Conservation (phyloP, 2,113 vertebrate species). For the Rhinopomastus cyanomelas region DNA sequence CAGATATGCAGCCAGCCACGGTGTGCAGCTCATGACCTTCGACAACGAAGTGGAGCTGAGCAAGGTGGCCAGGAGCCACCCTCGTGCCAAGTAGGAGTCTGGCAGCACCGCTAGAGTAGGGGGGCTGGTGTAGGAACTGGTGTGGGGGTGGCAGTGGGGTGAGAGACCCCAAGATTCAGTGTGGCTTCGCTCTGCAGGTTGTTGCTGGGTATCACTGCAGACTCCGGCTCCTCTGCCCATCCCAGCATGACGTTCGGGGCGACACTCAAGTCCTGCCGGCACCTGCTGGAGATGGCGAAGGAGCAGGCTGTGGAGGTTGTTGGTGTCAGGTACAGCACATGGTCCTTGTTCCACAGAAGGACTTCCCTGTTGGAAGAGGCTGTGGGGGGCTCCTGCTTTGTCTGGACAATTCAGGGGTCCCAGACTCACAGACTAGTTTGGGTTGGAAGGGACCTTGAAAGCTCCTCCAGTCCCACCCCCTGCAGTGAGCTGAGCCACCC, state of each 20-base stretch:
- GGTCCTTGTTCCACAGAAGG: not conserved
- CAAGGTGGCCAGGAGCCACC: slow-evolving; percentile 77
- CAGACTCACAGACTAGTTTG: not conserved
- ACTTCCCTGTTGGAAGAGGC: fast-evolving
- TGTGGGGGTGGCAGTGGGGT: not conserved
- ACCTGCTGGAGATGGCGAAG: slow-evolving; percentile 75
- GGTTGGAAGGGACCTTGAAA: not conserved
- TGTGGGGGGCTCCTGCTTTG: not conserved
- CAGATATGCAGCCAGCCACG: slow-evolving; percentile 68
- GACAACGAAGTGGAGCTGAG: slow-evolving; percentile 80
- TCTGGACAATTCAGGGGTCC: fast-evolving
- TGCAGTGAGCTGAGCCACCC: not conserved
- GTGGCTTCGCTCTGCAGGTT: slow-evolving; percentile 62
- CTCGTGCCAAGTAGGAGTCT: slow-evolving; percentile 69
- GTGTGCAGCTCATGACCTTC: slow-evolving; percentile 76
- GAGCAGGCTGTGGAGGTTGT: slow-evolving; percentile 74
- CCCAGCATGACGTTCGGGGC: slow-evolving; percentile 70
- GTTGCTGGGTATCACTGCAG: slow-evolving; percentile 72
- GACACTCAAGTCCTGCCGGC: slow-evolving; percentile 66
- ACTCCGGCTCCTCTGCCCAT: slow-evolving; percentile 47
- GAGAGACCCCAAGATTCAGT: fast-evolving
- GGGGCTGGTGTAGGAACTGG: not conserved
- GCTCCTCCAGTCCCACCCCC: not conserved
- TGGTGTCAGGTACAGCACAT: slow-evolving; percentile 72
- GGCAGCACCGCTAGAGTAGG: fast-evolving